Conservation (phyloP, 1,140 invertebrate species). For the Lepidurus couesii region DNA sequence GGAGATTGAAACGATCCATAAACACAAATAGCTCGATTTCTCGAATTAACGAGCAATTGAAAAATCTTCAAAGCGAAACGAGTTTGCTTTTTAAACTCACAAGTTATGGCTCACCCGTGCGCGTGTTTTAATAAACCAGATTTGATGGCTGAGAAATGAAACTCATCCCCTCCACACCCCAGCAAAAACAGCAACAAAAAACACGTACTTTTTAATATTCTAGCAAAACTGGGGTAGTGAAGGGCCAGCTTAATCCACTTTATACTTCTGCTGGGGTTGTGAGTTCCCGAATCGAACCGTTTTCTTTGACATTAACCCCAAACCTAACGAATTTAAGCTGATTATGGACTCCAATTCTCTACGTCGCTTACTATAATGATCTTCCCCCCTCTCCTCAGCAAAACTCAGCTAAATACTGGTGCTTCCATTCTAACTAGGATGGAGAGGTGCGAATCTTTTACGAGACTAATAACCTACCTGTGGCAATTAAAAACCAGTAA, state of each 20-base stretch:
- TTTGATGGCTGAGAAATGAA: too few species aligned
- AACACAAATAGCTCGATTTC: too few species aligned
- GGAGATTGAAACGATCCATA: too few species aligned
- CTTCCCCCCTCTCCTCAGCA: not conserved
- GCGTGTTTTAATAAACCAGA: too few species aligned
- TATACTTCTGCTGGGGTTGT: not conserved
- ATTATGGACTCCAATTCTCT: not conserved
- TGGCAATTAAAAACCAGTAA: slow-evolving; percentile 15
- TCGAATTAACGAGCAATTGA: too few species aligned
- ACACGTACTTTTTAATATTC: not conserved
- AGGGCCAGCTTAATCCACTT: not conserved
- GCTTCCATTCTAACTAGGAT: not conserved
- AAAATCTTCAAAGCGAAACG: too few species aligned
- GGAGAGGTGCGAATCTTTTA: not conserved
- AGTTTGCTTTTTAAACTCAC: too few species aligned
- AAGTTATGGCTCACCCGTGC: too few species aligned
- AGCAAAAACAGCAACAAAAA: too few species aligned
- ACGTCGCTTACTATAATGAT: not conserved
- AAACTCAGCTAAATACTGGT: not conserved
- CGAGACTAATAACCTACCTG: slow-evolving; percentile 18
- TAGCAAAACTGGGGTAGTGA: not conserved
- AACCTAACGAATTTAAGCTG: not conserved
- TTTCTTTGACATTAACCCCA: not conserved
- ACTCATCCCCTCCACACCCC: too few species aligned
- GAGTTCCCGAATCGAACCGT: not conserved